Conservation (phyloP, 2,113 vertebrate species). For the Aplodontia rufa region DNA sequence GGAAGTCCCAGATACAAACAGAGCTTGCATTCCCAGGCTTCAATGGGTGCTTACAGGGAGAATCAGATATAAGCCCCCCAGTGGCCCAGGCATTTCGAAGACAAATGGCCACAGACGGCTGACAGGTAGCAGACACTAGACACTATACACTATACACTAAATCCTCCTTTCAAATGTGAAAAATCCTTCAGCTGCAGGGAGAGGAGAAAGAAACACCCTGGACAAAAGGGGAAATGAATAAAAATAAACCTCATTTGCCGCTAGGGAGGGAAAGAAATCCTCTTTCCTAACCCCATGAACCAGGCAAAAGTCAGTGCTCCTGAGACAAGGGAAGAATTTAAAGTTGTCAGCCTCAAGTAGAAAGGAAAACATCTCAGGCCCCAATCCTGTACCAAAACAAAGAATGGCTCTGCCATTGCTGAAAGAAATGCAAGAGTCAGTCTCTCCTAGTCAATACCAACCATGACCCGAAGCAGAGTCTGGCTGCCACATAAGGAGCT, state of each 20-base stretch:
- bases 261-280: background rate
- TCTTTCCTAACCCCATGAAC: background rate
- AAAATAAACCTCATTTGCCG: background rate
- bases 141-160: background rate
- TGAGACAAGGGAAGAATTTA: background rate
- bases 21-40: background rate
- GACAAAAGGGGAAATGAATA: background rate
- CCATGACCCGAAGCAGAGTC: background rate
- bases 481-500: background rate
- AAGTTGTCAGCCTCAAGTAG: background rate
- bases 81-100: background rate
- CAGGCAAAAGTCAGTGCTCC: background rate
- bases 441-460: background rate
- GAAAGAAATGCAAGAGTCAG: background rate
- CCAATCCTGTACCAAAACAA: background rate
- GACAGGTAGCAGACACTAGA: too few species aligned
- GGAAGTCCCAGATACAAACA: background rate
- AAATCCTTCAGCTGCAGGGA: background rate
- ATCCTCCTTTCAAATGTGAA: background rate
- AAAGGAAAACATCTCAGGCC: background rate
- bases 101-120: accelerated
- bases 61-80: accelerated
- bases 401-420: background rate
- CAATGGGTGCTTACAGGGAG: background rate
- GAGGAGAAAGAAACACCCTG: background rate